phyloP scores from a whole-genome alignment of 2,888 invertebrate species.

The Portevinia maculata region DNA sequence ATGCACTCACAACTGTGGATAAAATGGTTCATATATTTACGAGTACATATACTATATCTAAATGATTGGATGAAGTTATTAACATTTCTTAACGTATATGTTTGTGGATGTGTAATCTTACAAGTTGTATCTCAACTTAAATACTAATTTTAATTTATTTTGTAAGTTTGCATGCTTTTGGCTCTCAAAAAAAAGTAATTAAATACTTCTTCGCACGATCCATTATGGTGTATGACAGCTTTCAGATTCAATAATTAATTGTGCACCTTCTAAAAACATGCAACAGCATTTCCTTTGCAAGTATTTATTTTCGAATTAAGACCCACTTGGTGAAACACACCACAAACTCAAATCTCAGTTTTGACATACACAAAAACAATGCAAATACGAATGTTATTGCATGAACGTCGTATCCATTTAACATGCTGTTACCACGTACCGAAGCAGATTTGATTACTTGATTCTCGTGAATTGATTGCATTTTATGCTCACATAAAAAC shows the following conservation, averaged over 20 bases:
- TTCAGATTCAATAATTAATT: constrained; percentile 29
- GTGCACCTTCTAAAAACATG: neutral
- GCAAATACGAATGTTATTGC: constrained; percentile 8
- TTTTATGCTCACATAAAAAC: constrained; percentile 39
- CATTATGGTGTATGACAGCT: constrained; percentile 4
- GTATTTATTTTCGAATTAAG: constrained; percentile 39
- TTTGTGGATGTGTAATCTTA: no score
- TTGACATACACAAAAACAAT: constrained; percentile 24
- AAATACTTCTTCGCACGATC: no score
- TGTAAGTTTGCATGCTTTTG: no score
- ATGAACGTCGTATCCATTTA: constrained; percentile 18
- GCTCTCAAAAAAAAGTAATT: no score
- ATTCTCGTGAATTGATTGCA: constrained; percentile 50
- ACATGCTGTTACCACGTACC: constrained; percentile 52
- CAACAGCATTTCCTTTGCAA: neutral
- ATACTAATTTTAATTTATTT: no score
- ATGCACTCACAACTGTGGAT: no score
- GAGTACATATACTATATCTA: no score
- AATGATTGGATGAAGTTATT: no score
- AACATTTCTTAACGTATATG: no score
- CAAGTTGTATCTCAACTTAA: no score
- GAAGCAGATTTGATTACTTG: constrained; percentile 28
- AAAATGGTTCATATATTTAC: no score
- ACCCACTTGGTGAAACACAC: neutral
- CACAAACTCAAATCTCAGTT: constrained; percentile 16